Evolutionary conservation across 2,797 vertebrate genomes (phyloP).

Genomic region (Limosa lapponica): DNA sequence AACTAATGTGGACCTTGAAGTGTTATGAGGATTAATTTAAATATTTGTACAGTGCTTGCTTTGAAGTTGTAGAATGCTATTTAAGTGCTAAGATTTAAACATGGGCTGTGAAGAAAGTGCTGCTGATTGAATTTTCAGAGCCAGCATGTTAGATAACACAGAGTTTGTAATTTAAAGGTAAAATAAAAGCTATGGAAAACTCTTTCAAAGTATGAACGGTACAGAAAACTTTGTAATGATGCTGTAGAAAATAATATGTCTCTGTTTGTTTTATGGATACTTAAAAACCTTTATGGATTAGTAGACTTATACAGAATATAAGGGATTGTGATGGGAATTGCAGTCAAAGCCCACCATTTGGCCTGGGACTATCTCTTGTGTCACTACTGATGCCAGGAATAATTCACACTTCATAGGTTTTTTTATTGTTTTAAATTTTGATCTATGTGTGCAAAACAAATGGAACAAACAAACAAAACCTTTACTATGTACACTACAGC

Average conservation of each 20-base stretch:
- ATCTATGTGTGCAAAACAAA: background rate
- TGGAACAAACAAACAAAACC: background rate
- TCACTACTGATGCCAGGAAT: background rate
- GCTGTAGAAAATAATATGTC: background rate
- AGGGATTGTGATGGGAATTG: background rate
- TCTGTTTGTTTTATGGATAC: background rate
- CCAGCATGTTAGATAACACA: background rate
- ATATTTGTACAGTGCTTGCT: background rate
- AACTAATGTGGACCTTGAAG: background rate
- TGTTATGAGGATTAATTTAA: background rate
- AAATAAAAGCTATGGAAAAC: background rate
- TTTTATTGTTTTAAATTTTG: background rate
- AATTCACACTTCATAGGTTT: rapidly evolving
- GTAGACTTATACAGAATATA: background rate
- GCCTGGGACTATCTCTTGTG: background rate
- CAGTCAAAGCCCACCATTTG: background rate
- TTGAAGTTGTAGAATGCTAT: background rate
- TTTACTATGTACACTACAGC: background rate
- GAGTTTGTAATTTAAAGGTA: background rate
- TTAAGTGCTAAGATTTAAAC: background rate
- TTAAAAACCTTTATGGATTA: background rate
- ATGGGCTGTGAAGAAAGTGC: background rate
- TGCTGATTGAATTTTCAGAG: background rate
- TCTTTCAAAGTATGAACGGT: background rate
- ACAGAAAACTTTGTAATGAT: background rate